Evolutionary conservation across 2,888 invertebrate genomes (phyloP).

Genomic region (Amorpha juglandis): DNA sequence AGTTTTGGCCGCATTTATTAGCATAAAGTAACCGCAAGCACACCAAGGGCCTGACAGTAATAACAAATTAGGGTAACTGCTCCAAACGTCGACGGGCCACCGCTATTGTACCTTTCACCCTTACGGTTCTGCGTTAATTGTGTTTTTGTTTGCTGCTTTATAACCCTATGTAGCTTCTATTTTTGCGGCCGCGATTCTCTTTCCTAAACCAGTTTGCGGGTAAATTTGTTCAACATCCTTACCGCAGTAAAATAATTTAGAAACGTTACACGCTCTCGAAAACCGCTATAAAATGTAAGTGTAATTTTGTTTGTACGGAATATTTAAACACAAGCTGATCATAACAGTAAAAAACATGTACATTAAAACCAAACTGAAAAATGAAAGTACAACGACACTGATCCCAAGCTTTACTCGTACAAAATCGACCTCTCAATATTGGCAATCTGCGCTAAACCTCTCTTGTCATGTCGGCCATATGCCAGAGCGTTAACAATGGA

Average conservation of each 20-base stretch:
- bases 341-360: not conserved
- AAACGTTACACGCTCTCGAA: too few relatives aligned
- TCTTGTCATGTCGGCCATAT: constrained; percentile 77
- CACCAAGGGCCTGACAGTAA: constrained; percentile 62
- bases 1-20: constrained; percentile 59
- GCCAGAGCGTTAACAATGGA: constrained; percentile 77
- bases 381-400: constrained; percentile 35
- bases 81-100: constrained; percentile 54
- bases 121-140: constrained; percentile 62
- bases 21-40: constrained; percentile 70
- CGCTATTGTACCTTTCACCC: constrained; percentile 65
- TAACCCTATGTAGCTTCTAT: constrained; percentile 51
- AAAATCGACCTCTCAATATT: constrained; percentile 49
- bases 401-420: constrained; percentile 34
- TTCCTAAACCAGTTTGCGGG: constrained; percentile 16
- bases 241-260: not conserved
- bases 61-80: constrained; percentile 78
- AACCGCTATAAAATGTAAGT: constrained; percentile 10
- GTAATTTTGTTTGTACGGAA: not conserved
- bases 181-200: constrained; percentile 26
- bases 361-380: constrained; percentile 24
- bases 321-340: not conserved
- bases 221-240: constrained; percentile 23
- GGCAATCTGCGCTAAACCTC: constrained; percentile 59
- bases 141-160: constrained; percentile 79